Evolutionary conservation across 2,888 invertebrate genomes (phyloP), one percentile per base, ranked within the genome.

Genomic region (Neoitamus cyanurus): DNA sequence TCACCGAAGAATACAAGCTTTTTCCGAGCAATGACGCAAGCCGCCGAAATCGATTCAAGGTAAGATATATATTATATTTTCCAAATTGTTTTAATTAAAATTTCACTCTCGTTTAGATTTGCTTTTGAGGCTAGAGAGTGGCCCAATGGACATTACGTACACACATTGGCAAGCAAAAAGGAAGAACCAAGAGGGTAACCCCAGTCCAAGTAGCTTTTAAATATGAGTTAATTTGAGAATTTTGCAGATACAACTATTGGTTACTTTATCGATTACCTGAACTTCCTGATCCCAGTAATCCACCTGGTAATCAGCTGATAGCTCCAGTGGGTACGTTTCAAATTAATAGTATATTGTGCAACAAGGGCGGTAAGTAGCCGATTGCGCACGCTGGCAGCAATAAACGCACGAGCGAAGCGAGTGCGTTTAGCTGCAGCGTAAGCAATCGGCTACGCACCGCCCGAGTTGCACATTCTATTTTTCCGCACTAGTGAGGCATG

Each of bases 131-230:
- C 97, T 0, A 95, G 96, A 87, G 96, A 96, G 89, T 97, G 97
- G 97, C 97, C 97, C 1, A 97, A 97, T 89, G 97, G 97, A 0
- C 97, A 97, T 90, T 97, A 97, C 90, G 96, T 97, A 30, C 97
- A 97, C 91, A 97, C 97, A 0, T 92, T 97, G 87, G 96, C 91
- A 69, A 91, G 90, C 84, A 91, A 91, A 86, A 91, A 90, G 84
- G 91, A 91, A 85, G 91, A 91, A 83, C 91, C 91, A 5, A 88
- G 91, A 87, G 91, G 91, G 91, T 91, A 88, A 88, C 87, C 84
- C 36, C 15, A 15, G 15, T 68, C n/a, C n/a, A 30, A 1, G 3
- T 34, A 20, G 31, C 4, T 75, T 34, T 37, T 83, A 7, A 70
- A 68, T 42, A 11, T 6, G 36, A 9, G 37, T 37, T 37, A 34